Evolutionary conservation across 2,888 invertebrate species (phyloP).

Genomic region (Thecocarcelia acutangulata): DNA sequence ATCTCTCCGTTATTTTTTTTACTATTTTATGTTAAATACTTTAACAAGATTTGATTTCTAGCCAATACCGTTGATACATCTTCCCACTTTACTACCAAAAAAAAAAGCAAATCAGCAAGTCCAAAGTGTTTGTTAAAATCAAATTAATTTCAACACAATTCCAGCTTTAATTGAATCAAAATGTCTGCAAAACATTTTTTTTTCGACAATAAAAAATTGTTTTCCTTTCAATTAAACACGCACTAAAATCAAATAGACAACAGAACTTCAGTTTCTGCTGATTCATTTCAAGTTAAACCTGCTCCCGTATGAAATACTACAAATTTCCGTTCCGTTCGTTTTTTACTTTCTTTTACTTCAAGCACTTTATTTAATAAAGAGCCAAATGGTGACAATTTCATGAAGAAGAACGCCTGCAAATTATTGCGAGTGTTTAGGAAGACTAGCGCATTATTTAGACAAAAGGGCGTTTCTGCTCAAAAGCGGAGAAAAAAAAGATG

Average conservation of each 20-base stretch:
- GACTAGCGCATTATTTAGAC: slow-evolving; percentile 27
- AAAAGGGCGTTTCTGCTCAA: slow-evolving; percentile 53
- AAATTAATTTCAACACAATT: slow-evolving; percentile 70
- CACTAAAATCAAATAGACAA: slow-evolving; percentile 67
- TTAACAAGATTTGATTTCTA: no score
- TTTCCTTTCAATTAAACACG: slow-evolving; percentile 74
- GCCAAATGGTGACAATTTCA: slow-evolving; percentile 27
- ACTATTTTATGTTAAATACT: no score
- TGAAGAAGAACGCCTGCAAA: slow-evolving; percentile 55
- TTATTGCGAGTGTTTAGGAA: slow-evolving; percentile 26
- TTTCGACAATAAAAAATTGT: slow-evolving; percentile 54
- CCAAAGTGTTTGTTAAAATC: slow-evolving; percentile 64
- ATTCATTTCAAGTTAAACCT: slow-evolving; percentile 27
- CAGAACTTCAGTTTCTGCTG: slow-evolving; percentile 5
- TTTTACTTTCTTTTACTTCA: neutral
- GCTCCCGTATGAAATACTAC: slow-evolving; percentile 10
- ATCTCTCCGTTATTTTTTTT: no score
- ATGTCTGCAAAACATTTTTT: slow-evolving; percentile 48
- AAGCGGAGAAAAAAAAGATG: neutral
- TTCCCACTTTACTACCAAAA: slow-evolving; percentile 6
- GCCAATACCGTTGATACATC: neutral
- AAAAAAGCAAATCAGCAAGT: no score
- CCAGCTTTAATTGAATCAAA: slow-evolving; percentile 60
- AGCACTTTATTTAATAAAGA: slow-evolving; percentile 52
- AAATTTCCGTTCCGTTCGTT: slow-evolving; percentile 50